Base-by-base conservation (phyloP, 2,888 invertebrate species). In the Rhaphigaster nebulosa region DNA sequence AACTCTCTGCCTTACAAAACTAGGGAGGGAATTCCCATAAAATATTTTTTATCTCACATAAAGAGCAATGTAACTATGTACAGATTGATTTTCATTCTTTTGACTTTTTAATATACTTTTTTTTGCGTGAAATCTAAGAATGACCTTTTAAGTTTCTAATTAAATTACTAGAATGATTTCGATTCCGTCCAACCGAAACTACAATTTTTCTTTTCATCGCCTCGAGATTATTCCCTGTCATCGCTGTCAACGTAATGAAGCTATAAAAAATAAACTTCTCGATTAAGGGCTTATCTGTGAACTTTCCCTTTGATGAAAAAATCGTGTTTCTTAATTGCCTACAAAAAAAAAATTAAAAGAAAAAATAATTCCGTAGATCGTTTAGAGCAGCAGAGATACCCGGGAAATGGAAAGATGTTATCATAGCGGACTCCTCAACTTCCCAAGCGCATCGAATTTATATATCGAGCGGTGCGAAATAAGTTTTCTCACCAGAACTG, bases 171-270 rank as follows among this genome's bases (percentile, higher is more conserved):
- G 5, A 65, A 34, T 34, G 15, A 65, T 18, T 29, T 65, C 8
- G 3, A 29, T 29, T n/a, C 18, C 29, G 3, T 60, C 13, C 18
- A 65, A 65, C 4, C 18, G 65, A 65, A 65, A 65, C 65, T 29
- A 8, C n/a, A n/a, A 15, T 65, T 65, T 65, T 65, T 29, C 65
- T 65, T 18, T 65, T 29, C 65, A 29, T 65, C 15, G 65, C 65
- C 29, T 34, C 15, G 65, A 29, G 20, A 65, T 65, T 65, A 29
- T 29, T 13, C 29, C 6, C 29, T 13, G 65, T 65, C 65, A 65
- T 65, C 65, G n/a, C n/a, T 60, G 60, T 60, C 60, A 60, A 60
- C n/a, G 26, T 65, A 65, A 65, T 65, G 29, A 29, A 65, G 65
- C 29, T 29, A 1, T 65, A 65, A 65, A 65, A 65, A 65, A 60